phyloP scores from a whole-genome alignment of 2,113 vertebrate genomes.

The Pteropus alecto region DNA sequence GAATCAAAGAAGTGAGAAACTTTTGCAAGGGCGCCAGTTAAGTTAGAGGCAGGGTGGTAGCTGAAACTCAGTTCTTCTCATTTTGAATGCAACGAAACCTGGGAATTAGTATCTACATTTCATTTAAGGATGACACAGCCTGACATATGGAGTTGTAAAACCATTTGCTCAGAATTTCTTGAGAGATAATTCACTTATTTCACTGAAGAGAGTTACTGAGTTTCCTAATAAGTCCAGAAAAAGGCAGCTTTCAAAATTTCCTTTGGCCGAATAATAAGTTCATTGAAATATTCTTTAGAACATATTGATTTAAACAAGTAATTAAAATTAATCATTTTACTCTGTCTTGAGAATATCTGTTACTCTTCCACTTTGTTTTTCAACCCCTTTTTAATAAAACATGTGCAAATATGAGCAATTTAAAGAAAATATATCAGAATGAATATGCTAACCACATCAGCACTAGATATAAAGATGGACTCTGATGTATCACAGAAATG shows the following conservation, averaged over 20 bases:
- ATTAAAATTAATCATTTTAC: slow-evolving; percentile 5
- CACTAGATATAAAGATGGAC: not conserved
- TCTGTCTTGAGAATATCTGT: not conserved
- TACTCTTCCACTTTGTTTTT: slow-evolving; percentile 8
- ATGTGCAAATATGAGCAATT: not conserved
- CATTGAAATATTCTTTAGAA: not conserved
- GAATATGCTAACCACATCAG: slow-evolving; percentile 6
- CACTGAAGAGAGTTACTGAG: not conserved
- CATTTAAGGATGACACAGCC: not conserved
- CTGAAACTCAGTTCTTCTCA: not conserved
- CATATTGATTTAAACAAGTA: slow-evolving; percentile 27
- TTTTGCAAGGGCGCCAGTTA: not conserved
- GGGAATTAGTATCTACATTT: not conserved
- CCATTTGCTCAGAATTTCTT: not conserved
- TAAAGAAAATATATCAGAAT: not conserved
- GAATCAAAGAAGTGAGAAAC: slow-evolving; percentile 8
- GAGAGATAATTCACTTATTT: slow-evolving; percentile 14
- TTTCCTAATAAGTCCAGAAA: not conserved
- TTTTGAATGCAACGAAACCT: not conserved
- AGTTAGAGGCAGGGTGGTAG: not conserved
- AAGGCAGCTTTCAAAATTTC: slow-evolving; percentile 27
- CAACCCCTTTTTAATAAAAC: not conserved
- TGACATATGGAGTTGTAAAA: not conserved
- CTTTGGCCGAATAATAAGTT: not conserved
- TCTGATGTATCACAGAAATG: not conserved